These are phyloP conservation scores for Notarius quadriscutis DNA, from an alignment of 2,113 vertebrate species.

Conservation along the genomic window DNA sequence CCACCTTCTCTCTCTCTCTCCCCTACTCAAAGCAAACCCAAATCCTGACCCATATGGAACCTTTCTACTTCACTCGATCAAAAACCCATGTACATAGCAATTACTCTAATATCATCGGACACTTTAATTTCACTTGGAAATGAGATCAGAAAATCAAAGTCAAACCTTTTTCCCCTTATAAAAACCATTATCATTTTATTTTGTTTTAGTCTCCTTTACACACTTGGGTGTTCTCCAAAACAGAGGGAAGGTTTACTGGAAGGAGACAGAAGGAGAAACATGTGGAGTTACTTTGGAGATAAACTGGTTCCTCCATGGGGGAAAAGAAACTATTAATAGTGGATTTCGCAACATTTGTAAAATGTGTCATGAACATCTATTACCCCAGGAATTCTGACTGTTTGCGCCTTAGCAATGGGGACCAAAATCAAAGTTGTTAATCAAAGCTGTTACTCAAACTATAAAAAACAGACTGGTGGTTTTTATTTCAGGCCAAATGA, in stretches of 20 bases:
- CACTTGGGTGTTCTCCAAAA: constrained; percentile 51
- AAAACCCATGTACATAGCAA: constrained; percentile 41
- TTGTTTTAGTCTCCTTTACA: constrained; percentile 51
- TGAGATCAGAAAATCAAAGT: constrained; percentile 51
- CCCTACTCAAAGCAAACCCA: constrained; percentile 9
- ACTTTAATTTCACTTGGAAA: constrained; percentile 54
- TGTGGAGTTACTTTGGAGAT: constrained; percentile 57
- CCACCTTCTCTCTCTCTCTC: background rate
- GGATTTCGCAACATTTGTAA: constrained; percentile 46
- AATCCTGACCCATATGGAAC: constrained; percentile 42
- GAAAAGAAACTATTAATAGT: constrained; percentile 51
- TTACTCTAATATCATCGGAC: constrained; percentile 51
- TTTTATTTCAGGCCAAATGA: constrained; percentile 48
- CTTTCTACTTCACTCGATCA: constrained; percentile 36
- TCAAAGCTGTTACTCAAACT: constrained; percentile 38
- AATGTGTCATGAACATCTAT: constrained; percentile 47
- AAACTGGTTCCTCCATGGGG: constrained; percentile 38
- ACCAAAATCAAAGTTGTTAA: constrained; percentile 24
- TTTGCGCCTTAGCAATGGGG: constrained; percentile 32
- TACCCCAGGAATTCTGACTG: constrained; percentile 34
- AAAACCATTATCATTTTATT: constrained; percentile 57
- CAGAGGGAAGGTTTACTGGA: constrained; percentile 45
- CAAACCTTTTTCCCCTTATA: constrained; percentile 48
- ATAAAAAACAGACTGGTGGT: constrained; percentile 38
- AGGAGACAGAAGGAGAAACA: constrained; percentile 46